phyloP scores from a whole-genome alignment of 2,888 invertebrate species.

The Agrochola circellaris region DNA sequence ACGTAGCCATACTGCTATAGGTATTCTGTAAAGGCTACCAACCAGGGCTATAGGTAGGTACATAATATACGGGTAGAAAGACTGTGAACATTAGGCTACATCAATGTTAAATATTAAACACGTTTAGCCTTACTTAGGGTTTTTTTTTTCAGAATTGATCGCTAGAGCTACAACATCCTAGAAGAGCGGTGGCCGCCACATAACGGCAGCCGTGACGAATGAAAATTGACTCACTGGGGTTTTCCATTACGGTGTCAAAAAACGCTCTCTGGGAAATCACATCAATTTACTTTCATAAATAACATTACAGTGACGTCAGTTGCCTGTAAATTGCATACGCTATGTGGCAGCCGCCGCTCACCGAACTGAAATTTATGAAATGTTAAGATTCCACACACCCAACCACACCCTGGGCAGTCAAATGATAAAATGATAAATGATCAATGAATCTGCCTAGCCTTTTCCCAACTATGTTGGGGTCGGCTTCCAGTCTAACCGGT shows the following conservation, averaged over 20 bases:
- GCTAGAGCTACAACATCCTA: not conserved
- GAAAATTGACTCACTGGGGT: not conserved
- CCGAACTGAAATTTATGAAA: not conserved
- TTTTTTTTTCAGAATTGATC: not conserved
- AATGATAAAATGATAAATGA: no score
- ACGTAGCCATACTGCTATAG: not conserved
- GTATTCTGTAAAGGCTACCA: conserved; percentile 2
- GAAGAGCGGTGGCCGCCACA: not conserved
- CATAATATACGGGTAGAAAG: not conserved
- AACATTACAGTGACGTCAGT: not conserved
- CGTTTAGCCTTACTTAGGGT: not conserved
- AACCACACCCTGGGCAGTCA: not conserved
- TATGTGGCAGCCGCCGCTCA: not conserved
- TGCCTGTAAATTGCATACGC: not conserved
- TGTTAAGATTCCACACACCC: no score
- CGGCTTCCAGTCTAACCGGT: no score
- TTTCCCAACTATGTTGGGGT: no score
- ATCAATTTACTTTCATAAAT: not conserved
- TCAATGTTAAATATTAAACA: not conserved
- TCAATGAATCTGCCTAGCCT: no score
- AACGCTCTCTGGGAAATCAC: not conserved
- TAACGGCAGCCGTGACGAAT: not conserved
- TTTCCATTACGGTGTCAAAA: not conserved
- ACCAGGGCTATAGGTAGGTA: not conserved
- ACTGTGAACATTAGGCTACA: conserved; percentile 1